phyloP scores from a whole-genome alignment of 2,797 vertebrate species.

The Podarcis lilfordi region DNA sequence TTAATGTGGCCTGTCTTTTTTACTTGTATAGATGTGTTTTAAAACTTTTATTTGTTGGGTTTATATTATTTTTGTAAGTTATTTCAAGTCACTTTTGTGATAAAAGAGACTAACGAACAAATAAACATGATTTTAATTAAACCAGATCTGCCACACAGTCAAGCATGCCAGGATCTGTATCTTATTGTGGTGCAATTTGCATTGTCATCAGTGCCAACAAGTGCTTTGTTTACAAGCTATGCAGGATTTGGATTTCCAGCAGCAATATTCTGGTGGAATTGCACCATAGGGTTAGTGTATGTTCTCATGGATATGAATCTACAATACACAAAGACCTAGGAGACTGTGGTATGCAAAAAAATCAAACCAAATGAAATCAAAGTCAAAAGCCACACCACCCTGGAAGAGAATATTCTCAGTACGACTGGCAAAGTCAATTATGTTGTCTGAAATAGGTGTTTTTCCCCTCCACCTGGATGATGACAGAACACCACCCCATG shows the following conservation, averaged over 20 bases:
- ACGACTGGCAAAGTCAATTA: neutral
- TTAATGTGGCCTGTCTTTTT: too few species aligned
- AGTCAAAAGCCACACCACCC: constrained; percentile 19
- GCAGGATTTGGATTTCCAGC: neutral
- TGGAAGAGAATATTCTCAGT: neutral
- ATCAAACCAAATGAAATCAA: constrained; percentile 30
- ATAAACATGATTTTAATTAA: neutral
- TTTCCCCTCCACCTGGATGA: neutral
- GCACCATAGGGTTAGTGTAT: constrained; percentile 18
- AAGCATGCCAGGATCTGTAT: neutral
- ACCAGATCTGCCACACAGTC: neutral
- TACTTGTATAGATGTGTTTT: too few species aligned
- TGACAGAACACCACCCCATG: constrained; percentile 3
- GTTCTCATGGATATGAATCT: constrained; percentile 31
- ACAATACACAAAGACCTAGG: neutral
- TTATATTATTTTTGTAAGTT: too few species aligned
- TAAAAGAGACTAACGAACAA: too few species aligned
- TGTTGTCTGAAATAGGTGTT: too few species aligned
- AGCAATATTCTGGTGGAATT: constrained; percentile 12
- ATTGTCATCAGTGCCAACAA: neutral
- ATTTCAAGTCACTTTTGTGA: too few species aligned
- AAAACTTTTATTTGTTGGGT: too few species aligned
- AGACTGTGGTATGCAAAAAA: constrained; percentile 17
- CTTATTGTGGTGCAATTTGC: constrained; percentile 2
- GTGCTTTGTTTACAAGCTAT: neutral